A percentile compares a stretch with the other conserved stretches of the same genome.
These are phyloP conservation scores for Antitype chi DNA, from an alignment of 2,888 invertebrate species.

Conservation along the genomic window DNA sequence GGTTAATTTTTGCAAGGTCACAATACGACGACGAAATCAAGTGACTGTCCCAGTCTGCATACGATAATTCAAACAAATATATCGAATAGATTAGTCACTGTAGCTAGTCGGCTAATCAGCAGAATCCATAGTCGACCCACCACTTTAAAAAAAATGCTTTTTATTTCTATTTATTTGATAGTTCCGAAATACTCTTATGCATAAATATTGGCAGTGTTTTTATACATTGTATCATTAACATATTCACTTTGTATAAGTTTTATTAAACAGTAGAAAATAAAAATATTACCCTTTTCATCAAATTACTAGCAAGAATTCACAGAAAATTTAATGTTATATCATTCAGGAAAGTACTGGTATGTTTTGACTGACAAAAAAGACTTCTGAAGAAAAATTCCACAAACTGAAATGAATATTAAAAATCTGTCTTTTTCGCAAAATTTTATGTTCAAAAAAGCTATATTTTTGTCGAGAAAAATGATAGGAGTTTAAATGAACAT, in stretches of 20 bases:
- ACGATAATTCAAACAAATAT: no score
- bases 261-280: background rate
- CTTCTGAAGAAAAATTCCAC: background rate
- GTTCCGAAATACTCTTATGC: background rate
- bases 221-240: background rate
- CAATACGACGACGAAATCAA: background rate
- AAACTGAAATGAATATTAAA: constrained; percentile 31
- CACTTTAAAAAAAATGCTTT: no score
- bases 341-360: constrained; percentile 1
- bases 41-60: no score
- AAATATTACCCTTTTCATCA: background rate
- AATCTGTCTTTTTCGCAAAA: constrained; percentile 22
- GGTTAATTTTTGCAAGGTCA: background rate
- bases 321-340: constrained; percentile 6
- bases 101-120: no score
- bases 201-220: background rate
- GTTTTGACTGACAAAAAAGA: background rate
- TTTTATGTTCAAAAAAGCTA: constrained; percentile 5
- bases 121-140: no score
- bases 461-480: constrained; percentile 7
- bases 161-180: no score
- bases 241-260: background rate
- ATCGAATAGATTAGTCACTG: no score
- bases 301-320: background rate
- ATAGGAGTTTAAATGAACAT: constrained; percentile 27